Evolutionary conservation across 1,140 invertebrate species (phyloP).

Genomic region (silkworm (Bombyx mori)): ASM3026992v2 NC_085117.1:7920001-7920500

Average conservation of each 20-base stretch:
- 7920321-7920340: slow-evolving; percentile 55
- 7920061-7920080: no score
- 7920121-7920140: no score
- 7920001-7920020: no score
- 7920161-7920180: no score
- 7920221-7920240: neutral
- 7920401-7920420: slow-evolving; percentile 58
- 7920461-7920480: slow-evolving; percentile 65
- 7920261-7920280: slow-evolving; percentile 4
- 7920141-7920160: no score
- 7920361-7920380: slow-evolving; percentile 16
- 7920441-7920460: slow-evolving; percentile 70
- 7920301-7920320: slow-evolving; percentile 32
- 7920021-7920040: no score
- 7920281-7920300: slow-evolving; percentile 15
- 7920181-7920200: no score
- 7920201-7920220: neutral
- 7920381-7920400: slow-evolving; percentile 12
- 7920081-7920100: no score
- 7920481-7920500: slow-evolving; percentile 34
- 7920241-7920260: neutral
- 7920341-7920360: slow-evolving; percentile 57
- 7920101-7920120: no score
- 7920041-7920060: no score
- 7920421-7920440: slow-evolving; percentile 70